Evolutionary conservation across 1,140 invertebrate species (phyloP).

Genomic region (Yoshiicerus persimilis): DNA sequence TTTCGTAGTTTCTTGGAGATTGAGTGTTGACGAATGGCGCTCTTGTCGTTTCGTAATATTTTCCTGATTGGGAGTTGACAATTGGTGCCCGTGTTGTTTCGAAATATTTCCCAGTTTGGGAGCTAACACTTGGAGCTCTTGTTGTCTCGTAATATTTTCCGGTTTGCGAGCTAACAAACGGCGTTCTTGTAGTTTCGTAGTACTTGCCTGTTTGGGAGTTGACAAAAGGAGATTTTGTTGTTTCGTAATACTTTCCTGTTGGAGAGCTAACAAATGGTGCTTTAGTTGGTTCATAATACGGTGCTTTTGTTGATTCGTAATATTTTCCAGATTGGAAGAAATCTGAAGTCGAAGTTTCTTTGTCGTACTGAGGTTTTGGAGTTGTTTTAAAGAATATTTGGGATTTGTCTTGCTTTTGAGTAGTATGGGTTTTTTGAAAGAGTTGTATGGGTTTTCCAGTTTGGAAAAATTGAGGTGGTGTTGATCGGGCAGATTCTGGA

Average conservation of each 20-base stretch:
- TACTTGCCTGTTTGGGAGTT: background rate
- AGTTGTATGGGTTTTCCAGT: conserved; percentile 1
- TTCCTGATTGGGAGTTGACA: background rate
- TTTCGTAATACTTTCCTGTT: background rate
- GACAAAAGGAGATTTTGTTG: background rate
- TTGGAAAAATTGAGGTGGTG: background rate
- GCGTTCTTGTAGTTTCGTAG: background rate
- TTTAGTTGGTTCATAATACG: background rate
- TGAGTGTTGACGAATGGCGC: background rate
- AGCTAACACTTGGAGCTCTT: background rate
- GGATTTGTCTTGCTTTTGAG: background rate
- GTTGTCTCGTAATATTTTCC: background rate
- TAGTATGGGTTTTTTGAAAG: conserved; percentile 28
- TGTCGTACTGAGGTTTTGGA: background rate
- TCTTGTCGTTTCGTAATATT: background rate
- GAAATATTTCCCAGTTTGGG: background rate
- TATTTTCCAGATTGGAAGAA: background rate
- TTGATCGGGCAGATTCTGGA: background rate
- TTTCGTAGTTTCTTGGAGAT: background rate
- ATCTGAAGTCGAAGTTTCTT: background rate
- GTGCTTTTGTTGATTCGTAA: background rate
- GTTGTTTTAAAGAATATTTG: conserved; percentile 5
- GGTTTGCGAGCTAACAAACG: background rate
- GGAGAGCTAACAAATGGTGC: background rate
- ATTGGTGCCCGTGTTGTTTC: conserved; percentile 1